phyloP scores from a whole-genome alignment of 2,888 invertebrate genomes.

The Miltochrista miniata region DNA sequence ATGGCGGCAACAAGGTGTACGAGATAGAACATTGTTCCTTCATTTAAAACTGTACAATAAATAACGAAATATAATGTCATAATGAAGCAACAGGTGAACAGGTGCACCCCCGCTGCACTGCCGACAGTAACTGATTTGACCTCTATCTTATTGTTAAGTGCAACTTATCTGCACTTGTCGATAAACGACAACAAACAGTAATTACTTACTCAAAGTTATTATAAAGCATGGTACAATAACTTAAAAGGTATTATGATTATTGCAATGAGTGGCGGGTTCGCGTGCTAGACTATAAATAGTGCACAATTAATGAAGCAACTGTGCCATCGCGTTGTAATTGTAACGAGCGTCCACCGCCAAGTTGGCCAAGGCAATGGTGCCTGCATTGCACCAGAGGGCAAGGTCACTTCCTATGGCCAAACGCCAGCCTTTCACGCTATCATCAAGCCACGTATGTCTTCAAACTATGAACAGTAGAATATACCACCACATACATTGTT shows the following conservation, averaged over 20 bases:
- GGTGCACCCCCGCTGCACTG: background rate
- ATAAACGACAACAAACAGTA: background rate
- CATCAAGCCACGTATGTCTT: background rate
- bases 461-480: background rate
- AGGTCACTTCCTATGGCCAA: slow-evolving; percentile 42
- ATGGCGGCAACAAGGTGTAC: too few relatives aligned
- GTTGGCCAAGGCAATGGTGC: slow-evolving; percentile 45
- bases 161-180: slow-evolving; percentile 1
- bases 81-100: background rate
- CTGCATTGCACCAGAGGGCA: slow-evolving; percentile 53
- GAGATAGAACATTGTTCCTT: too few relatives aligned
- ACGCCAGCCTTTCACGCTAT: slow-evolving; percentile 38
- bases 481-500: background rate
- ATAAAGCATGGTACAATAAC: slow-evolving; percentile 1
- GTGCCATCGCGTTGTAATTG: slow-evolving; percentile 10
- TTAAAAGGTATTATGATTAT: background rate
- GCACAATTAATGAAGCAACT: slow-evolving; percentile 15
- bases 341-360: slow-evolving; percentile 30
- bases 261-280: background rate
- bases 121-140: slow-evolving; percentile 4
- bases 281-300: slow-evolving; percentile 26
- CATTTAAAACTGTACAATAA: too few relatives aligned
- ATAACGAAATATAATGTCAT: background rate
- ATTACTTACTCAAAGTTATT: slow-evolving; percentile 9
- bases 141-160: slow-evolving; percentile 11